Base-by-base conservation (phyloP, 1,140 invertebrate species). In the Atta colombica region DNA sequence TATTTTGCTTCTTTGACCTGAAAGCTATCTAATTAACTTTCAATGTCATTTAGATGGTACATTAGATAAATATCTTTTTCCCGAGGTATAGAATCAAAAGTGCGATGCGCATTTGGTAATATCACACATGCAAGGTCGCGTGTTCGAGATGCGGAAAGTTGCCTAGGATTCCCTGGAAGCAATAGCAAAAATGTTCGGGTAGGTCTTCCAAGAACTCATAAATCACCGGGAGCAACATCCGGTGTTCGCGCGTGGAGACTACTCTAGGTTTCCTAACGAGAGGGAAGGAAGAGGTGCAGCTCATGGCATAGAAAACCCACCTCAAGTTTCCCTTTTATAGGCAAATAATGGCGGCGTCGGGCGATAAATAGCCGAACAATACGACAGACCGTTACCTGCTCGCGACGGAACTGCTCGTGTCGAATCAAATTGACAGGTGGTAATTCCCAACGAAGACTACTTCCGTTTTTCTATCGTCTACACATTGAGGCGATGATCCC, bases 331-430 rank as follows among this genome's bases (percentile, higher is more conserved):
- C 49, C 31, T 63, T 49, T 28, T 68, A 31, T 25, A 63, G 49
- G 86, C 55, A 88, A 84, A 86, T 84, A 88, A 88, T 77, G 25
- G n/a, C 55, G 51, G 68, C 45, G 35, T 28, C n/a, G 28, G 31
- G 25, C 65, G 82, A 87, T 85, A 88, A 91, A 88, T 87, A 86
- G 39, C 35, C 31, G 51, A 31, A 92, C 87, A 92, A 87, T 91
- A 63, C 66, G 28, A 71, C 86, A 81, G 87, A 49, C 63, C 45
- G 74, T 87, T 92, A 89, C 82, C 88, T 91, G 89, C 55, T 53
- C 10, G 63, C 18, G 14, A 77, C 75, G 5, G 39, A 66, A 31
- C 14, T 75, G 69, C 49, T 72, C 61, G 39, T 49, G 21, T 35
- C 49, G 49, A 25, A 55, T 71, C n/a, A 60, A 69, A 86, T 87